A percentile compares a stretch with the other conserved stretches of the same genome.
These are phyloP conservation scores for Dicranocentrus wangi DNA, from an alignment of 2,888 invertebrate species.

Conservation along the genomic window DNA sequence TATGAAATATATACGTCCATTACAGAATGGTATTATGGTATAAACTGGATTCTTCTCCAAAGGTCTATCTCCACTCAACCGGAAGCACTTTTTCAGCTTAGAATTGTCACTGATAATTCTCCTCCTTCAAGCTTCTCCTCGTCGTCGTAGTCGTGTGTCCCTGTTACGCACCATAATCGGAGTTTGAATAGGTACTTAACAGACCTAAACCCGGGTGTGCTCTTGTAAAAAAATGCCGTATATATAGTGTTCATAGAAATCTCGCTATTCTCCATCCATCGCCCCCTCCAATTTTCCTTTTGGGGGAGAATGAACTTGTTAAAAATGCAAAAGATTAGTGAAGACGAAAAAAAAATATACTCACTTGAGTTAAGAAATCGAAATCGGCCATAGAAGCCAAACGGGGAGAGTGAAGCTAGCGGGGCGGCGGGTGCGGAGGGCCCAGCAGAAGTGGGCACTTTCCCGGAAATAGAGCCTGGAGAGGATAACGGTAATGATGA, in stretches of 20 bases:
- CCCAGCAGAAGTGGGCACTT: conserved; percentile 14
- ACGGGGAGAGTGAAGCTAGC: background rate
- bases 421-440: background rate
- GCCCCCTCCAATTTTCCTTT: background rate
- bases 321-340: background rate
- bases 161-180: background rate
- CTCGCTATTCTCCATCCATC: background rate
- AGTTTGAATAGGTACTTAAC: no score
- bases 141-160: no score
- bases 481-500: conserved; percentile 25
- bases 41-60: no score
- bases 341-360: conserved; percentile 31
- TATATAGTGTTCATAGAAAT: no score
- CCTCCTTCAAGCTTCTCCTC: no score
- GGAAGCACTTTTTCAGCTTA: no score
- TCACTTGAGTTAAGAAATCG: conserved; percentile 72
- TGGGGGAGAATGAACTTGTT: background rate
- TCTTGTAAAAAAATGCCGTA: no score
- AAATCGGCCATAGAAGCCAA: conserved; percentile 70
- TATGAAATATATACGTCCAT: no score
- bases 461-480: conserved; percentile 37
- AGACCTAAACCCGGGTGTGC: no score
- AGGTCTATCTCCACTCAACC: no score
- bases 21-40: no score
- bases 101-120: no score